A percentile compares a stretch with the other conserved stretches of the same genome.
phyloP scores from a whole-genome alignment of 2,888 invertebrate species.

The Clunio marinus region DNA sequence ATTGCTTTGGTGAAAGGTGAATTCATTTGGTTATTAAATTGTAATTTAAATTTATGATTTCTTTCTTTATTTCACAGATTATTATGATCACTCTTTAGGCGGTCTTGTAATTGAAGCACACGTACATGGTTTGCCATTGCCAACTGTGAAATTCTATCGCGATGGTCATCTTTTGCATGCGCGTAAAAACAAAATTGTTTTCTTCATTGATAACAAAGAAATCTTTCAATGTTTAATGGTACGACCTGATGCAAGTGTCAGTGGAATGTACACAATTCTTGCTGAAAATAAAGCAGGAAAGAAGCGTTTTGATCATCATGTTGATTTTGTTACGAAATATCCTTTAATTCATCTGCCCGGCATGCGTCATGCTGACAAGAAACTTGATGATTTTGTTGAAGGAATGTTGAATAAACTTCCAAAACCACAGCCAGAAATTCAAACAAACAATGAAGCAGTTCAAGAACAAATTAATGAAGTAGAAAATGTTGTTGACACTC shows the following conservation, averaged over 20 bases:
- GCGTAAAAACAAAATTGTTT: conserved; percentile 24
- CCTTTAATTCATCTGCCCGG: conserved; percentile 26
- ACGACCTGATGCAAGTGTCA: conserved; percentile 43
- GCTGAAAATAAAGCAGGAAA: conserved; percentile 70
- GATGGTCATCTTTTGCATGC: conserved; percentile 46
- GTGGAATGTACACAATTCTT: conserved; percentile 70
- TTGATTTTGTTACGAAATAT: conserved; percentile 34
- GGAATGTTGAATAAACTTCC: conserved; percentile 20
- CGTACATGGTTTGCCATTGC: conserved; percentile 54
- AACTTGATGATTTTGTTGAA: conserved; percentile 30
- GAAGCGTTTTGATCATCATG: conserved; percentile 44
- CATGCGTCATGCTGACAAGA: conserved; percentile 36
- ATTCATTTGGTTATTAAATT: neutral
- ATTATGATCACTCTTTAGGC: conserved; percentile 30
- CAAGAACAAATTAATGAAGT: conserved; percentile 41
- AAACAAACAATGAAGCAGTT: conserved; percentile 39
- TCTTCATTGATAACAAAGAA: conserved; percentile 28
- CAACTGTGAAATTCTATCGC: conserved; percentile 54
- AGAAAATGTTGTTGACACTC: conserved; percentile 43
- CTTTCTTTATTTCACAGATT: conserved; percentile 12
- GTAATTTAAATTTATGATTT: neutral
- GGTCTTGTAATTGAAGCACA: conserved; percentile 38
- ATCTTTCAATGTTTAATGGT: conserved; percentile 33
- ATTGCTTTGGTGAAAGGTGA: conserved; percentile 36
- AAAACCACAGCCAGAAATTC: conserved; percentile 37